These are phyloP conservation scores for Brachionus calyciflorus DNA, from an alignment of 1,140 invertebrate species.

Conservation along the genomic window DNA sequence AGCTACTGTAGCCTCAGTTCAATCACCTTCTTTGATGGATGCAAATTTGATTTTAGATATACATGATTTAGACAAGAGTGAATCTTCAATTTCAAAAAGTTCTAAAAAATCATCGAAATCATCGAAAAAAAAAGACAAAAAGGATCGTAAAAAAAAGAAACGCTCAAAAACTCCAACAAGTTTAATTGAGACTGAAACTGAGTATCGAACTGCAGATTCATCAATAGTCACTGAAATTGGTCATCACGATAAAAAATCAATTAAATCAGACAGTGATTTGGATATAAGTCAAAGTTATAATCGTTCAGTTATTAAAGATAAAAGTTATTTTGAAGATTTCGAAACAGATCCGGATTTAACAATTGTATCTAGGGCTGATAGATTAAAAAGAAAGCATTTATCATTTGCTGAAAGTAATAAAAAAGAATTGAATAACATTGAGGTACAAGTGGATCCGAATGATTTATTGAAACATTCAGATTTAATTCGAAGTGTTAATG, in stretches of 20 bases:
- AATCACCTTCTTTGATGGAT: slow-evolving; percentile 29
- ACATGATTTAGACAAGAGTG: slow-evolving; percentile 20
- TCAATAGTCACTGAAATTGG: slow-evolving; percentile 28
- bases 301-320: background rate
- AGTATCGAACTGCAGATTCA: slow-evolving; percentile 4
- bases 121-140: slow-evolving; percentile 18
- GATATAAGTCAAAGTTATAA: background rate
- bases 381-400: background rate
- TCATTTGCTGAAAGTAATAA: slow-evolving; percentile 5
- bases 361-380: background rate
- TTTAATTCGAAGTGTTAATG: background rate
- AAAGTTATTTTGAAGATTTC: slow-evolving; percentile 38
- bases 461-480: slow-evolving; percentile 37
- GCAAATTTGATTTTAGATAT: slow-evolving; percentile 37
- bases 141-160: slow-evolving; percentile 28
- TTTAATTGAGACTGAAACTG: slow-evolving; percentile 17
- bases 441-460: slow-evolving; percentile 24
- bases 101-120: slow-evolving; percentile 15
- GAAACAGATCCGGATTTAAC: slow-evolving; percentile 21
- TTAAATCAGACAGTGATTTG: slow-evolving; percentile 1
- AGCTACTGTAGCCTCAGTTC: background rate
- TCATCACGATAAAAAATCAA: background rate
- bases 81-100: slow-evolving; percentile 26
- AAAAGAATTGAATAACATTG: background rate
- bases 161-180: background rate